phyloP scores from a whole-genome alignment of 2,888 invertebrate species.

The Netelia melanura region DNA sequence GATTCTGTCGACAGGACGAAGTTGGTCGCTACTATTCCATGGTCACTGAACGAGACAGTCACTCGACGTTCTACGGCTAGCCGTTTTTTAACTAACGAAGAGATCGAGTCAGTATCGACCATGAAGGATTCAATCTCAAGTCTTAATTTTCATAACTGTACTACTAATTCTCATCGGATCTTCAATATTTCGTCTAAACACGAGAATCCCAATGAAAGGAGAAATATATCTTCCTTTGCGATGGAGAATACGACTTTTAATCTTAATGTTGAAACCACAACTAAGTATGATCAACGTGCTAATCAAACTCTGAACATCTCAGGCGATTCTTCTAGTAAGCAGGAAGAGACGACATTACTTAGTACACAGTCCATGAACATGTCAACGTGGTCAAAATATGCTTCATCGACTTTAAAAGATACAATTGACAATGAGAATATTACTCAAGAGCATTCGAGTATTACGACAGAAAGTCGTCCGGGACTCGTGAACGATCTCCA shows the following conservation, averaged over 20 bases:
- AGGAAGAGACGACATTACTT: background rate
- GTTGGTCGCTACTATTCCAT: background rate
- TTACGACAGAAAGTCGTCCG: background rate
- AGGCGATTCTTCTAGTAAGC: background rate
- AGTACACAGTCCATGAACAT: background rate
- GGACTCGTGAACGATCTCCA: conserved; percentile 33
- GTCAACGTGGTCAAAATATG: background rate
- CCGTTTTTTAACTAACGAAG: conserved; percentile 3
- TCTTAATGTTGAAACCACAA: background rate
- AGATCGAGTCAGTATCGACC: background rate
- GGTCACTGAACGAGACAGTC: conserved; percentile 5
- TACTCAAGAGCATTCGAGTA: background rate
- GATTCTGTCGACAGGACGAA: conserved; percentile 17
- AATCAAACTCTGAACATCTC: background rate
- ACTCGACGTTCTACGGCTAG: background rate
- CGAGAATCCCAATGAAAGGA: background rate
- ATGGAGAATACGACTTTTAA: background rate
- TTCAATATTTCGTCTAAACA: background rate
- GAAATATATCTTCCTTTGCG: background rate
- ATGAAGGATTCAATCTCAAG: background rate
- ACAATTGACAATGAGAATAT: background rate
- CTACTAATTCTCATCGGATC: background rate
- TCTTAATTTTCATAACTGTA: background rate
- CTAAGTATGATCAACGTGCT: background rate
- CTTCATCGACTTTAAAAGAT: background rate